A percentile compares a stretch with the other conserved stretches of the same genome.
These are phyloP conservation scores for Eurytoma californica DNA, from an alignment of 2,888 invertebrate genomes.

Conservation along the genomic window DNA sequence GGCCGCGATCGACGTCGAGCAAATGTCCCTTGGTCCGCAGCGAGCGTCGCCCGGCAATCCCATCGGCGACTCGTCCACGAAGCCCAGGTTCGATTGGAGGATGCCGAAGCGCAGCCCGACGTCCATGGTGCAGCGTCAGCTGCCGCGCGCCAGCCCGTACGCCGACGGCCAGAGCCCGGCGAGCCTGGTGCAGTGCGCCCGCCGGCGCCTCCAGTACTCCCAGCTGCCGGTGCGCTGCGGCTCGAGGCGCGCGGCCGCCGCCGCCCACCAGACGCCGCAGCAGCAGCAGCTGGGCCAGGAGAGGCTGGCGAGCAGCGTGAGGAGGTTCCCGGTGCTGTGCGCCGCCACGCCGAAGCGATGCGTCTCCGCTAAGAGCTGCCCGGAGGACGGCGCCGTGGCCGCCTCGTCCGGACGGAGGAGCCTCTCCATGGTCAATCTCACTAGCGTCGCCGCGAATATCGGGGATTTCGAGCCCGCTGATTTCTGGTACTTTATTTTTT, in stretches of 20 bases:
- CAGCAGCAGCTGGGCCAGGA: slow-evolving; percentile 10
- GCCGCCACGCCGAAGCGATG: slow-evolving; percentile 3
- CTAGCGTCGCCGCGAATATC: slow-evolving; percentile 30
- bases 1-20: no score
- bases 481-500: neutral
- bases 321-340: slow-evolving; percentile 23
- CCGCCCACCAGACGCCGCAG: neutral
- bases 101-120: slow-evolving; percentile 23
- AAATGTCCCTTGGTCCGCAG: no score
- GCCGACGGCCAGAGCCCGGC: neutral
- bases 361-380: slow-evolving; percentile 27
- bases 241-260: neutral
- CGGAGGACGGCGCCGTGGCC: slow-evolving; percentile 13
- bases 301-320: slow-evolving; percentile 32
- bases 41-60: neutral
- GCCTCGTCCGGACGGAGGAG: slow-evolving; percentile 58
- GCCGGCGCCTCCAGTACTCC: slow-evolving; percentile 61
- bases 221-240: slow-evolving; percentile 63
- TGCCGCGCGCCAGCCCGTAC: slow-evolving; percentile 26
- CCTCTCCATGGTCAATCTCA: slow-evolving; percentile 69
- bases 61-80: neutral
- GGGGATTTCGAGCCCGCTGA: slow-evolving; percentile 20
- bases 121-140: neutral
- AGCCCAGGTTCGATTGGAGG: neutral
- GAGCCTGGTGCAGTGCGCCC: slow-evolving; percentile 60